Evolutionary conservation across 2,113 vertebrate species (phyloP), one percentile per base, ranked within the genome.

Genomic region (Nicator chloris): DNA sequence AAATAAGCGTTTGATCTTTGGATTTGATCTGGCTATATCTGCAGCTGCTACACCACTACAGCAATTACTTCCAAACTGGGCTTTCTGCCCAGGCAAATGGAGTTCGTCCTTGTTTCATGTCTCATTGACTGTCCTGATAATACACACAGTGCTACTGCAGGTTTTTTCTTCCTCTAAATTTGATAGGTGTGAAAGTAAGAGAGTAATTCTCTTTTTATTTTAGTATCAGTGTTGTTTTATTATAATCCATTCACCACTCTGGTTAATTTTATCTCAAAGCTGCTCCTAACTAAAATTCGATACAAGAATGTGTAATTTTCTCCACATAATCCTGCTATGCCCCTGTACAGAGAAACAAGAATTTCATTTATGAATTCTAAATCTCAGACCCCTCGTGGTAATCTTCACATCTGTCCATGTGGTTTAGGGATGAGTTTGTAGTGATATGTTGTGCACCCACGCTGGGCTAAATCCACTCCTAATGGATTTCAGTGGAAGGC

Each of bases 1-100:
- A 97, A 98, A 97, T 97, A 97, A 97, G 96, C 96, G 40, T 98
- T 97, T 98, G 96, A 97, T 97, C 96, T 97, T 96, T 97, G 94
- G 94, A 97, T 98, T 96, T 96, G 97, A 97, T 97, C 95, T 95
- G 71, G 75, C 90, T 96, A 31, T 93, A 75, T 96, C 89, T 97
- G 96, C 97, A 98, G 96, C 97, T 98, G 97, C 18, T 89, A 53
- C 96, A 94, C 92, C 80, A 69, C 83, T 78, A 89, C 93, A 94
- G 95, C 96, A 97, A 93, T 97, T 96, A 94, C 92, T 97, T 95
- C 94, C 95, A 97, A 57, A 63, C 96, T 93, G 97, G 97, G 97
- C 97, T 95, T 61, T 95, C 73, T 96, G 96, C 97, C 97, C 96
- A 97, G 93, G 95, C 97, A 97, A 97, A 97, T 97, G 93, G 96